Percentiles rank a stretch among this genome's conserved stretches.
These are phyloP conservation scores for Brachionus koreanus DNA, from an alignment of 1,140 invertebrate genomes.

Conservation along the genomic window DNA sequence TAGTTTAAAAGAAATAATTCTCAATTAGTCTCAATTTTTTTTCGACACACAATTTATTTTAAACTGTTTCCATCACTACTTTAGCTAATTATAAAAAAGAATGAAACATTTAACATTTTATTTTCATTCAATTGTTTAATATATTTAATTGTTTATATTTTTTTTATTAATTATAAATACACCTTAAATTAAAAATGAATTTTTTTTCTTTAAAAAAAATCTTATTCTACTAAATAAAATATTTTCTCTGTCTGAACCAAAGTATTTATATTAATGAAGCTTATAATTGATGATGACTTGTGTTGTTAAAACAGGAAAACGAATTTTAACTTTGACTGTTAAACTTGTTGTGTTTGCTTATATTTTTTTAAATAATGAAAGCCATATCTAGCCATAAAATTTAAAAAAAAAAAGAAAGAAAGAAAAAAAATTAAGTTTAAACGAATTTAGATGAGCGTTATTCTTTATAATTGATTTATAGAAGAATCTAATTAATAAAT, in stretches of 20 bases:
- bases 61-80: constrained; percentile 20
- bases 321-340: neutral
- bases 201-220: no score
- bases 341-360: neutral
- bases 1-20: neutral
- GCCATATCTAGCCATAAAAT: neutral
- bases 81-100: neutral
- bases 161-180: no score
- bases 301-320: neutral
- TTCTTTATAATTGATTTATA: neutral
- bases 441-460: neutral
- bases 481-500: constrained; percentile 2
- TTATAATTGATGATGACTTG: neutral
- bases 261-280: neutral
- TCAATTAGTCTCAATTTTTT: neutral
- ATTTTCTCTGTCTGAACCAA: neutral
- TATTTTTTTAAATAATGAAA: neutral
- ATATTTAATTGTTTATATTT: no score
- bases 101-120: neutral
- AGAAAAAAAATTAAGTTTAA: neutral
- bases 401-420: neutral
- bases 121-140: neutral
- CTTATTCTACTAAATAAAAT: no score
- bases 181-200: no score
- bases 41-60: neutral